Base-by-base conservation (phyloP, 2,113 vertebrate genomes). In the Enhydra lutris region DNA sequence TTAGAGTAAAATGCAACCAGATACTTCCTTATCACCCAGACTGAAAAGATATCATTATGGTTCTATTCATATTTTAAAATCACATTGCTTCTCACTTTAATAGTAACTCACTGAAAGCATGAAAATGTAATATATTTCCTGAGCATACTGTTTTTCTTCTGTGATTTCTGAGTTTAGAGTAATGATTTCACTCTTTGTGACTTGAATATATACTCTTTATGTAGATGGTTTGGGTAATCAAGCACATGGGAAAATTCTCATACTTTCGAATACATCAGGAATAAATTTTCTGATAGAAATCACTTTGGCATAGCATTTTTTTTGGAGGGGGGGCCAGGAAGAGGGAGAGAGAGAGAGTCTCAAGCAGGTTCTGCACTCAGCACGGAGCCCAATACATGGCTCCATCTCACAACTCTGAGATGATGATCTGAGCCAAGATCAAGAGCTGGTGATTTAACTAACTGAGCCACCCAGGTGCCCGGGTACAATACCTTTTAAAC, bases 131-230 rank as follows among this genome's bases (percentile, higher is more conserved):
- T 93, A 13, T 80, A 95, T 76, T 97, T 96, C 83, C 45, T 92
- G 92, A 96, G 93, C 63, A 73, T 97, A 88, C 89, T 90, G 87
- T 92, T 97, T 97, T 97, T 94, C 83, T 95, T 73, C n/a, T 15
- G 31, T 96, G 94, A 92, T 79, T 91, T 93, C 74, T 78, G 50
- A 76, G 31, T 90, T 87, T n/a, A 92, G 86, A 42, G 10, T 65
- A 92, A 94, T 92, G 69, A 92, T 59, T 97, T 91, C 71, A 71
- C 81, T 93, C 47, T 92, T 57, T 92, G 63, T 95, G 95, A 95
- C 26, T 10, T 87, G 63, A 98, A 89, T 88, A 84, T 1, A 71
- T n/a, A 85, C 71, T 96, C 29, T 65, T 73, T 76, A n/a, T 31
- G 26, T 45, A 59, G 63, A 73, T 45, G 29, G 90, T 34, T 57